Evolutionary conservation across 92 coral and sea anemone genomes (phyloP), one percentile per base, ranked within the genome.

Genomic region (Bergia sp.): DNA sequence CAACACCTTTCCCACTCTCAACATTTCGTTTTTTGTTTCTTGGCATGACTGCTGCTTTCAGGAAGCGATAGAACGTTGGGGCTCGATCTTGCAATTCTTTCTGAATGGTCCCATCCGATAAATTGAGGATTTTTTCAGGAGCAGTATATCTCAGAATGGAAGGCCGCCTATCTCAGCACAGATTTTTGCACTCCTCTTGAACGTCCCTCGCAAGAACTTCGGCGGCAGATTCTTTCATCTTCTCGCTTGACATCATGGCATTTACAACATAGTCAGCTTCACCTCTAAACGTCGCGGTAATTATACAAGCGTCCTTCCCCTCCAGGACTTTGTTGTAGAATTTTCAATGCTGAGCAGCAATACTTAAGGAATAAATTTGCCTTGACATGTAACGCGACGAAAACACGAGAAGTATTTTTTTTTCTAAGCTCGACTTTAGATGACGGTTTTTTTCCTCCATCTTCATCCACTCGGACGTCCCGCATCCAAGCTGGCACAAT

Each of bases 71-170:
- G 3, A 88, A 39, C 10, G 89, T 85, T 47, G 93, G 89, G 53
- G 91, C 93, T 49, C 89, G 39, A 8, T 77, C 82, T 6, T 79
- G 39, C 80, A 91, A 72, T 73, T 88, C 93, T 38, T 50, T 77
- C 29, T 43, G 64, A 41, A 91, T 76, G 7, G 61, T 16, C 1
- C 76, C 45, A 58, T 91, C 93, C 45, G 49, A 84, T 4, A 91
- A 38, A 16, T 37, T 3, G 10, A 91, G 58, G 9, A 89, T 49
- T 15, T 21, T 38, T 50, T 77, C 91, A 4, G 91, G 91, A 9
- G 81, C 73, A 4, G 93, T 77, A n/a, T 79, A 73, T 13, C 75
- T 72, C 9, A 88, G 67, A 39, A 91, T 79, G 1, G 91, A 88
- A 7, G 93, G 89, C 38, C 71, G 15, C 23, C 71, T 83, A 12